A percentile compares a stretch with the other conserved stretches of the same genome.
Conservation (phyloP, 2,113 vertebrate genomes). For the Crotalus helleri region DNA sequence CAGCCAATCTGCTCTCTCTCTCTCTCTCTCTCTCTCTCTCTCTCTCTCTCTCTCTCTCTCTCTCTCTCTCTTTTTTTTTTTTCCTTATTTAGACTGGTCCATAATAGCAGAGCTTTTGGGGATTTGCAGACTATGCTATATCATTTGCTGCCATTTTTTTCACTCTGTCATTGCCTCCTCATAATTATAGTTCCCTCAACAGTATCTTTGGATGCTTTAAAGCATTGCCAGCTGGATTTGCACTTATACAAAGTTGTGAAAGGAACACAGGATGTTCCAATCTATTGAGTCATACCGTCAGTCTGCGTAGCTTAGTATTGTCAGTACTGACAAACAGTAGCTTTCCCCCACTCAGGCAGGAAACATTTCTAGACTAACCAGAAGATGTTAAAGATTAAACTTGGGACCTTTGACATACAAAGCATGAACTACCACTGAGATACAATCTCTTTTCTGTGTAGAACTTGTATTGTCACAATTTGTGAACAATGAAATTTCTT, state of each 20-base stretch:
- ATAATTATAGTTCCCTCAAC: not conserved
- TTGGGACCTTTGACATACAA: not conserved
- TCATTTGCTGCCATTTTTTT: not conserved
- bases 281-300: not conserved
- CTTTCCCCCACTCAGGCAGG: not conserved
- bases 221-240: not conserved
- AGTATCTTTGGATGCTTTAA: not conserved
- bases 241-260: not conserved
- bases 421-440: not conserved
- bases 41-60: not conserved
- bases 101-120: not conserved
- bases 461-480: not conserved
- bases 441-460: not conserved
- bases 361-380: not conserved
- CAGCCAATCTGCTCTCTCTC: not conserved
- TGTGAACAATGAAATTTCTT: not conserved
- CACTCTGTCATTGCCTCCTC: not conserved
- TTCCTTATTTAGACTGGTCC: not conserved
- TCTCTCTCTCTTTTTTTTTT: not conserved
- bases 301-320: not conserved
- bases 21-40: not conserved
- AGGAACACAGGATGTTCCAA: not conserved
- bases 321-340: not conserved
- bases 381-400: not conserved
- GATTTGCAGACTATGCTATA: not conserved